A percentile compares a stretch with the other conserved stretches of the same genome.
phyloP scores from a whole-genome alignment of 2,797 vertebrate species.

The Miichthys miiuy region DNA sequence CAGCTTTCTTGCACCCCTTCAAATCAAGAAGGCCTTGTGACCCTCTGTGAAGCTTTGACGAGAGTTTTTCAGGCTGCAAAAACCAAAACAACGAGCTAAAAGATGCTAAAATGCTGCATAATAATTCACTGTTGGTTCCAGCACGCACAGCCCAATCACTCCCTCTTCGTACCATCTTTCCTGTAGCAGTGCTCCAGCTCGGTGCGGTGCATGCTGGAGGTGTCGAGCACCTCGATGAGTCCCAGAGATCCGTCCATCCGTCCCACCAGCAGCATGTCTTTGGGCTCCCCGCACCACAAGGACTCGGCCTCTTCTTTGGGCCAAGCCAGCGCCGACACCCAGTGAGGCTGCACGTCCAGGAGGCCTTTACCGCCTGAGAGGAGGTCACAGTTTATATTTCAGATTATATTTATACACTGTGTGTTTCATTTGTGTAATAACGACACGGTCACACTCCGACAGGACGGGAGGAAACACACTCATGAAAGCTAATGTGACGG shows the following conservation, averaged over 20 bases:
- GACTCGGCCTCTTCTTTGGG: slow-evolving; percentile 89
- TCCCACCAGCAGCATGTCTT: slow-evolving; percentile 92
- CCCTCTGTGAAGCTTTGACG: too few relatives aligned
- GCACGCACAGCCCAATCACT: too few relatives aligned
- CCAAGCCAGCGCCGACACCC: slow-evolving; percentile 96
- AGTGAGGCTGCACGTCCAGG: slow-evolving; percentile 94
- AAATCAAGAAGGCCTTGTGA: too few relatives aligned
- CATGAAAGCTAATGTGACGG: slow-evolving; percentile 5
- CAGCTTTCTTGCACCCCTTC: too few relatives aligned
- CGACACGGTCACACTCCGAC: not conserved
- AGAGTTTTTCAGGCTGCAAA: too few relatives aligned
- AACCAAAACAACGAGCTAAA: too few relatives aligned
- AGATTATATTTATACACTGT: not conserved
- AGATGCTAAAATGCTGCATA: too few relatives aligned
- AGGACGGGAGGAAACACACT: not conserved
- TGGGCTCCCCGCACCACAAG: slow-evolving; percentile 90
- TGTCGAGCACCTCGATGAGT: slow-evolving; percentile 93
- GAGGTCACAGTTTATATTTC: not conserved
- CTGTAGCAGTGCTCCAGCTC: slow-evolving; percentile 97
- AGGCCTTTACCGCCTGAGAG: slow-evolving; percentile 92
- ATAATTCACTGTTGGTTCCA: too few relatives aligned
- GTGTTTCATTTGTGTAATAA: not conserved
- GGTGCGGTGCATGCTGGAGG: slow-evolving; percentile 88
- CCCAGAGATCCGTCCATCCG: slow-evolving; percentile 96
- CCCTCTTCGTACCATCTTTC: slow-evolving; percentile 88